These are phyloP conservation scores for Eidolon dupreanum DNA, from an alignment of 2,797 vertebrate species.

Conservation along the genomic window DNA sequence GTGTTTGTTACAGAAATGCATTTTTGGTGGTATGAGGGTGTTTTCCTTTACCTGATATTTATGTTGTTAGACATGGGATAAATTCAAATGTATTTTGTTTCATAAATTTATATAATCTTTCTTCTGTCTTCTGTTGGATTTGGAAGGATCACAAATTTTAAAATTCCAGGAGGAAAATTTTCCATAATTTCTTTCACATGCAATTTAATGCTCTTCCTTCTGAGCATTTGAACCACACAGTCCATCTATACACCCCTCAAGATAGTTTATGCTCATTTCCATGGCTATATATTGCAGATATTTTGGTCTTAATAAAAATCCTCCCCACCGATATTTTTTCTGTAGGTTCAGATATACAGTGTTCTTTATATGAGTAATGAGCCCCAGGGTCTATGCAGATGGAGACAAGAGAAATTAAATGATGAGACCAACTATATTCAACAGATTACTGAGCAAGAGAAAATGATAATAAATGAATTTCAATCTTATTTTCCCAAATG, in stretches of 20 bases:
- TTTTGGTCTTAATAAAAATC: background rate
- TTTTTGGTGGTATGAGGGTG: background rate
- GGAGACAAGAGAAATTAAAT: background rate
- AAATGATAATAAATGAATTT: background rate
- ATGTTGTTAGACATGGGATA: conserved; percentile 17
- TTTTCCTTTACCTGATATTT: conserved; percentile 29
- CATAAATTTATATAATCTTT: background rate
- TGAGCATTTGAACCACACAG: background rate
- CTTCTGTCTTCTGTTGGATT: background rate
- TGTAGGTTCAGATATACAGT: background rate
- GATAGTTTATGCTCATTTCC: background rate
- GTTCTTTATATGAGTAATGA: background rate
- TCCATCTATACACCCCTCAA: background rate
- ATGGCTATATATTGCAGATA: background rate
- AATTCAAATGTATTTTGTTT: conserved; percentile 16
- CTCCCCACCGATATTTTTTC: background rate
- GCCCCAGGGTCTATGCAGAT: background rate
- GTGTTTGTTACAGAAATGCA: background rate
- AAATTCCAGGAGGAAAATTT: conserved; percentile 25
- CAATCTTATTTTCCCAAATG: background rate
- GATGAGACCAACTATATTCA: background rate
- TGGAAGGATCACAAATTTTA: conserved; percentile 23
- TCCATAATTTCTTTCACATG: conserved; percentile 26
- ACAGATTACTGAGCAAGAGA: background rate
- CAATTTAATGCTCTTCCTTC: background rate